These are phyloP conservation scores for Dromococcyx pavoninus DNA, from an alignment of 2,797 vertebrate species.

Conservation along the genomic window DNA sequence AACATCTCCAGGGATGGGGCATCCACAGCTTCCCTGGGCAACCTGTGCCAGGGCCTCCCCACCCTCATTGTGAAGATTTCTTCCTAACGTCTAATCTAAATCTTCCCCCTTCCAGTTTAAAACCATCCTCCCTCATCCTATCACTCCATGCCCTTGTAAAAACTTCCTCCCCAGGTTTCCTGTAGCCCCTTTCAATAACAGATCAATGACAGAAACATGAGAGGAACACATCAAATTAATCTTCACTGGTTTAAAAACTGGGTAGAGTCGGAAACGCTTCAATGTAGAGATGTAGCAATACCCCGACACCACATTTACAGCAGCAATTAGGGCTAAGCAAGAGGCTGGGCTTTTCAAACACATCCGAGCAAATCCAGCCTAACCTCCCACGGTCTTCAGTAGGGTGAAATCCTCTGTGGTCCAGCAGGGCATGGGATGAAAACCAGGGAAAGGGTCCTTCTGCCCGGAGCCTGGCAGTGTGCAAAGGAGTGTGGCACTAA, in stretches of 20 bases:
- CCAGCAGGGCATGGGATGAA: too few relatives aligned
- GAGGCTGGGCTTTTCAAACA: background rate
- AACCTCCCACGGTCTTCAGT: background rate
- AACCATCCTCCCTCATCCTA: too few relatives aligned
- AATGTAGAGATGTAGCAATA: rapidly evolving
- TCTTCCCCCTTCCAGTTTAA: too few relatives aligned
- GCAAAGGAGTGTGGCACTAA: background rate
- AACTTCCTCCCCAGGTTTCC: too few relatives aligned
- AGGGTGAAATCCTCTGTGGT: rapidly evolving
- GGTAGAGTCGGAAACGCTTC: background rate
- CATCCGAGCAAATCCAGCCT: rapidly evolving
- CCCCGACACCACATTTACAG: rapidly evolving
- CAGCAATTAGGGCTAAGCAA: rapidly evolving
- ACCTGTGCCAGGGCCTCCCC: too few relatives aligned
- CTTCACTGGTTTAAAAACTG: background rate
- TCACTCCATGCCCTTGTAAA: too few relatives aligned
- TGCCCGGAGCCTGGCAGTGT: background rate
- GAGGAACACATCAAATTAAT: background rate
- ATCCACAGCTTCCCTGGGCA: too few relatives aligned
- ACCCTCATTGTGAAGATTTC: too few relatives aligned
- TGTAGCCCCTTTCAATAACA: too few relatives aligned
- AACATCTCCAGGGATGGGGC: too few relatives aligned
- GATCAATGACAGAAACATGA: background rate
- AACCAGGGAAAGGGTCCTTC: rapidly evolving
- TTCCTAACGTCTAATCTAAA: too few relatives aligned